These are phyloP conservation scores for Pterocles burchelli DNA, from an alignment of 2,113 vertebrate genomes.

Conservation along the genomic window DNA sequence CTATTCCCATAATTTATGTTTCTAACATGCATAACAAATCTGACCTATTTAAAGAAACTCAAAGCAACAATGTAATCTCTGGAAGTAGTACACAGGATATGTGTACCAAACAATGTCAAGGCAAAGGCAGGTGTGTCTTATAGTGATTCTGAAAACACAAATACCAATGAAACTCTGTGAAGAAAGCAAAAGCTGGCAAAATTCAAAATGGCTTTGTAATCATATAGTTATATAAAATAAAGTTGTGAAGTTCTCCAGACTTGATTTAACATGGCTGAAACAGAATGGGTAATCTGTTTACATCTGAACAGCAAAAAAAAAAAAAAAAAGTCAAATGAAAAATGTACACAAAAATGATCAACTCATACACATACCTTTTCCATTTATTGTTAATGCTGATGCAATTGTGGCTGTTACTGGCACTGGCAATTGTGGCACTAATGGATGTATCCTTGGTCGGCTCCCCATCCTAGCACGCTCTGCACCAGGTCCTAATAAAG, in stretches of 20 bases:
- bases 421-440: slow-evolving; percentile 77
- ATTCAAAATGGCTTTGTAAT: not conserved
- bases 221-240: not conserved
- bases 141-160: slow-evolving; percentile 15
- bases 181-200: not conserved
- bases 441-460: slow-evolving; percentile 83
- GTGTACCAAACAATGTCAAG: not conserved
- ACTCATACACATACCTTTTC: slow-evolving; percentile 81
- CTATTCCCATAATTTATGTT: not conserved
- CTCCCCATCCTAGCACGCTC: slow-evolving; percentile 96
- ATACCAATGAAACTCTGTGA: not conserved
- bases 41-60: not conserved
- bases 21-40: not conserved
- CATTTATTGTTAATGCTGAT: slow-evolving; percentile 81
- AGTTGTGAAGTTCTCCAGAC: not conserved
- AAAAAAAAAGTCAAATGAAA: not conserved
- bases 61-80: not conserved
- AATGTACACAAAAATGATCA: not conserved
- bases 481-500: slow-evolving; percentile 87
- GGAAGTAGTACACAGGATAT: not conserved
- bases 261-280: not conserved
- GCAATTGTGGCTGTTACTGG: slow-evolving; percentile 84
- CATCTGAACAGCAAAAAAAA: not conserved
- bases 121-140: not conserved
- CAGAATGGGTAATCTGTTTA: not conserved